These are phyloP conservation scores for Volucella inanis DNA, from an alignment of 2,888 invertebrate species.

Conservation along the genomic window DNA sequence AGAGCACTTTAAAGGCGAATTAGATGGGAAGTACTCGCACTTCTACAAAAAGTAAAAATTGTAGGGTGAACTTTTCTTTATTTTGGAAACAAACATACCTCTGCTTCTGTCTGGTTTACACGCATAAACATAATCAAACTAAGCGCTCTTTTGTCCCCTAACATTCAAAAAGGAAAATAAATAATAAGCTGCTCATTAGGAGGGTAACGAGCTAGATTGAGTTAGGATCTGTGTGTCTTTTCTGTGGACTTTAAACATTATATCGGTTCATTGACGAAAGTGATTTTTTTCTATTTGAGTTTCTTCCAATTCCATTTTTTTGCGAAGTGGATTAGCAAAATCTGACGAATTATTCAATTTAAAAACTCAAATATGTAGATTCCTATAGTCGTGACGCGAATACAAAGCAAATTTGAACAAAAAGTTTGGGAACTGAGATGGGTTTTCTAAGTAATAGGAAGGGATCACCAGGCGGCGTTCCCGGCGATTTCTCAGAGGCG, in stretches of 20 bases:
- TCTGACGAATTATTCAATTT: no score
- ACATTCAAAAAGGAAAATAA: background rate
- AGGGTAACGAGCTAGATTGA: conserved; percentile 8
- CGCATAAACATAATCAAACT: background rate
- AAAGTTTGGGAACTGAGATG: no score
- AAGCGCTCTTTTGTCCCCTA: background rate
- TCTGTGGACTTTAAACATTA: background rate
- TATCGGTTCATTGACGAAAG: conserved; percentile 16
- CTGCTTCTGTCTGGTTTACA: conserved; percentile 5
- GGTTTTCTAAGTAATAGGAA: no score
- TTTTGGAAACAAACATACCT: no score
- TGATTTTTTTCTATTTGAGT: no score
- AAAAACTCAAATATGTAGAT: no score
- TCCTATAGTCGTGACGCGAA: no score
- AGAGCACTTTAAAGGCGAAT: background rate
- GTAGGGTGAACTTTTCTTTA: background rate
- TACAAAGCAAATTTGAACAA: no score
- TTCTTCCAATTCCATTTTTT: background rate
- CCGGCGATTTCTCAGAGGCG: no score
- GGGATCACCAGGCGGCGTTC: no score
- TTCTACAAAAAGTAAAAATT: background rate
- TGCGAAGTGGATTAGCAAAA: background rate
- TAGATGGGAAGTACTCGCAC: background rate
- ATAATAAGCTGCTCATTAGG: conserved; percentile 8
- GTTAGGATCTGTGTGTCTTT: background rate